Conservation (phyloP, 2,797 vertebrate species). For the Apogon hyalosoma region DNA sequence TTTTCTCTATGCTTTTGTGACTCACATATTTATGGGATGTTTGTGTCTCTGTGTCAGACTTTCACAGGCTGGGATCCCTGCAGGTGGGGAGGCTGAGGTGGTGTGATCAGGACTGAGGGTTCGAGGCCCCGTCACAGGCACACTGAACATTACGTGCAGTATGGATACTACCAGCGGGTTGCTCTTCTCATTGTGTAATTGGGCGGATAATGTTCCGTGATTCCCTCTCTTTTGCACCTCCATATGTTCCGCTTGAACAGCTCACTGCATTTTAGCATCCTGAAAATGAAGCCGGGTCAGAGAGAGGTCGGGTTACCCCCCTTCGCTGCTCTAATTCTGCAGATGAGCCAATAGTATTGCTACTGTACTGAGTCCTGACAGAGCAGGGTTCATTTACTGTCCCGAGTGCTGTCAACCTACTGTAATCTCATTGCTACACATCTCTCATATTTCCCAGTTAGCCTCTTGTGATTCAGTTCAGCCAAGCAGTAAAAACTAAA, state of each 20-base stretch:
- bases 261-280: constrained; percentile 68
- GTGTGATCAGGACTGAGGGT: constrained; percentile 18
- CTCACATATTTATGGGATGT: constrained; percentile 53
- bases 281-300: constrained; percentile 81
- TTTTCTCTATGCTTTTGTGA: constrained; percentile 34
- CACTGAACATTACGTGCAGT: constrained; percentile 65
- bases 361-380: constrained; percentile 19
- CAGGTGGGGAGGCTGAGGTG: constrained; percentile 46
- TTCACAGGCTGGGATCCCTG: constrained; percentile 40
- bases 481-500: neutral
- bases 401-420: constrained; percentile 3
- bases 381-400: constrained; percentile 33
- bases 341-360: constrained; percentile 30
- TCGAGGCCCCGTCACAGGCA: constrained; percentile 40
- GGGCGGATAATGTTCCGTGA: constrained; percentile 81
- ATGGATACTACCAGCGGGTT: constrained; percentile 62
- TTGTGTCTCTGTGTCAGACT: constrained; percentile 41
- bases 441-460: neutral
- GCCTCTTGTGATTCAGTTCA: neutral
- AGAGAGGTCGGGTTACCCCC: constrained; percentile 67
- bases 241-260: constrained; percentile 71
- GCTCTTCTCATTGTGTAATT: constrained; percentile 82
- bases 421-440: constrained; percentile 15
- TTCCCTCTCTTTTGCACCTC: constrained; percentile 80
- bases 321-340: constrained; percentile 47